These are phyloP conservation scores for Marronus borbonicus DNA, from an alignment of 2,888 invertebrate genomes.

Conservation along the genomic window DNA sequence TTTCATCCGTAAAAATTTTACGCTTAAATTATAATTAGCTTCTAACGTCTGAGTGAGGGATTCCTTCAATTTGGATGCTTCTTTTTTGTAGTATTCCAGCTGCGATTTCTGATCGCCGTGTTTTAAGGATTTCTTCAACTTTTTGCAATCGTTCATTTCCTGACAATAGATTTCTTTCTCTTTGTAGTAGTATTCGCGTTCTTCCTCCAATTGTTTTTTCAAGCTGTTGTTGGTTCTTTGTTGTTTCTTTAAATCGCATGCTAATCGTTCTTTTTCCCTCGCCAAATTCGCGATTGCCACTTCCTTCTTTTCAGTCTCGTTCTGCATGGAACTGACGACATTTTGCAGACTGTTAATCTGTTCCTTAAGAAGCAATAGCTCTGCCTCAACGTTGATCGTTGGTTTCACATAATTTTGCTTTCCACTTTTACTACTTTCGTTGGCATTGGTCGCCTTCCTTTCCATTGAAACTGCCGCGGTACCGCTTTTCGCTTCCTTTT, in stretches of 20 bases:
- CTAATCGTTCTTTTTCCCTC: conserved; percentile 73
- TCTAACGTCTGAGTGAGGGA: conserved; percentile 67
- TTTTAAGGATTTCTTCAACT: conserved; percentile 61
- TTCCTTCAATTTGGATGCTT: conserved; percentile 66
- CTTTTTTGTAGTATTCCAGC: conserved; percentile 64
- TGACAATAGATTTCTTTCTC: conserved; percentile 73
- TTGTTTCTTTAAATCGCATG: conserved; percentile 70
- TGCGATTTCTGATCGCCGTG: conserved; percentile 48
- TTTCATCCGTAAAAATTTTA: conserved; percentile 69
- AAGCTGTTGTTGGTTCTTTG: conserved; percentile 71
- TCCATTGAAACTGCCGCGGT: conserved; percentile 33
- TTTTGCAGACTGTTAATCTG: conserved; percentile 71
- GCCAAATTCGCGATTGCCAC: conserved; percentile 70
- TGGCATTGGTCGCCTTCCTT: conserved; percentile 20
- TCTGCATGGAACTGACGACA: conserved; percentile 69
- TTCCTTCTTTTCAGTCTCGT: conserved; percentile 71
- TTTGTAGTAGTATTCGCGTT: conserved; percentile 73
- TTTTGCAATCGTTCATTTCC: conserved; percentile 70
- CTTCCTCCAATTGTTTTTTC: conserved; percentile 73
- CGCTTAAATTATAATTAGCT: conserved; percentile 69
- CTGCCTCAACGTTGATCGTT: conserved; percentile 57
- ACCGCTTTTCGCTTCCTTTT: conserved; percentile 23
- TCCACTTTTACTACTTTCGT: conserved; percentile 5
- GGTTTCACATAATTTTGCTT: conserved; percentile 36
- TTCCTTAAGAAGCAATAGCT: conserved; percentile 63